Conservation (phyloP, 1,140 invertebrate genomes). For the Anagrus nilaparvatae region DNA sequence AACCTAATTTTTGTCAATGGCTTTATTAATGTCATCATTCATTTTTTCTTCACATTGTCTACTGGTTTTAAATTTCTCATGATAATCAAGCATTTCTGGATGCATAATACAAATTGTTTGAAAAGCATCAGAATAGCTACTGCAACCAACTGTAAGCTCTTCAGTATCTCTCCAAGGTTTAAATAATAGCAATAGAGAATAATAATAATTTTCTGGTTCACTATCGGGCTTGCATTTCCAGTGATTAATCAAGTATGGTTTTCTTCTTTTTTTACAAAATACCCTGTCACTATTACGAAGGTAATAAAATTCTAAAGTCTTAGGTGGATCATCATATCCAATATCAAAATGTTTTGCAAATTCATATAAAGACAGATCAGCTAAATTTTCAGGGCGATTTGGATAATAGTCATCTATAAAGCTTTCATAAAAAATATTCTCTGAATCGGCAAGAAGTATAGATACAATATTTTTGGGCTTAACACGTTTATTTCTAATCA, state of each 20-base stretch:
- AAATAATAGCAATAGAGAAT: conserved; percentile 19
- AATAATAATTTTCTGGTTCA: conserved; percentile 19
- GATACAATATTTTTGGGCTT: conserved; percentile 11
- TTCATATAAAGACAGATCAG: conserved; percentile 4
- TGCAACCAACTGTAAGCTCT: conserved; percentile 9
- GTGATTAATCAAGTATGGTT: conserved; percentile 19
- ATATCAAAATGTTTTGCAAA: conserved; percentile 8
- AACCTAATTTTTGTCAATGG: conserved; percentile 1
- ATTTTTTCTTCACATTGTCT: conserved; percentile 4
- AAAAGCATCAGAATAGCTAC: conserved; percentile 1
- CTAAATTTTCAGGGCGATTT: conserved; percentile 8
- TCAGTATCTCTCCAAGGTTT: conserved; percentile 18
- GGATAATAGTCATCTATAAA: conserved; percentile 18
- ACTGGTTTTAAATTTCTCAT: conserved; percentile 2
- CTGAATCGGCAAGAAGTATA: conserved; percentile 8
- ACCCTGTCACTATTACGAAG: conserved; percentile 7
- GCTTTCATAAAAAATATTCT: conserved; percentile 13
- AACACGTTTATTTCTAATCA: conserved; percentile 16
- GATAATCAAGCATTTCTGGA: conserved; percentile 7
- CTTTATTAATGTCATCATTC: background rate
- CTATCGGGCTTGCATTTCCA: conserved; percentile 15
- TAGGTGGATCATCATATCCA: conserved; percentile 3
- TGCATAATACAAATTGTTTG: background rate
- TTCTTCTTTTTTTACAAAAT: conserved; percentile 18
- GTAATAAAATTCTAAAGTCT: conserved; percentile 7